Base-by-base conservation (phyloP, 2,888 invertebrate species). In the Apamea sordens region DNA sequence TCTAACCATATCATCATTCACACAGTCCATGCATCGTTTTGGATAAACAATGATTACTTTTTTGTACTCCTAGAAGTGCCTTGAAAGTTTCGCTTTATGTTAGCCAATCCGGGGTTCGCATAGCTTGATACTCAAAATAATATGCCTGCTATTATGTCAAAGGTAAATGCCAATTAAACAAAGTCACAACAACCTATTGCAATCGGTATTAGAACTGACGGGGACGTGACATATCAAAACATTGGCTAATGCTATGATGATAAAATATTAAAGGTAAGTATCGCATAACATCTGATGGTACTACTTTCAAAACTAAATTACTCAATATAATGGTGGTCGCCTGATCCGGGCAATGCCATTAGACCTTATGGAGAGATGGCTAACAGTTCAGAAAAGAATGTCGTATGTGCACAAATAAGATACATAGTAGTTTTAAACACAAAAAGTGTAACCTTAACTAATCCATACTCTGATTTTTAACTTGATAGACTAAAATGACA, bases 81-180 rank as follows among this genome's bases (percentile, higher is more conserved):
- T 32, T 32, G n/a, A 59, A 59, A 21, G 18, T 24, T 18, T 18
- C 13, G 32, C 4, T 7, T 10, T 11, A 59, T 13, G 11, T 36
- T 47, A 47, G 53, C 7, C 18, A 63, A 80, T 63, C n/a, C 11
- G 6, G 4, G n/a, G n/a, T 10, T 28, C 13, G 4, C 28, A 50
- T 8, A 2, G 8, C 24, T 50, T 70, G 18, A 71, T 44, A 77
- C 81, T 59, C 11, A 59, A 59, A 10, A 59, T n/a, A 47, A 47
- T 47, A 56, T n/a, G n/a, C 13, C 56, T 84, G 88, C 89, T 90
- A 91, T 91, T 91, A 65, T 69, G 92, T 92, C 91, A 92, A 91
- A 91, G 89, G 90, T 90, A 92, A 92, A 93, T 93, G 93, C 88
- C 93, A 94, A 93, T 94, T 92, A 92, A 86, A 89, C 86, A 68